phyloP scores from a whole-genome alignment of 2,113 vertebrate genomes.

The Ochotona curzoniae region DNA sequence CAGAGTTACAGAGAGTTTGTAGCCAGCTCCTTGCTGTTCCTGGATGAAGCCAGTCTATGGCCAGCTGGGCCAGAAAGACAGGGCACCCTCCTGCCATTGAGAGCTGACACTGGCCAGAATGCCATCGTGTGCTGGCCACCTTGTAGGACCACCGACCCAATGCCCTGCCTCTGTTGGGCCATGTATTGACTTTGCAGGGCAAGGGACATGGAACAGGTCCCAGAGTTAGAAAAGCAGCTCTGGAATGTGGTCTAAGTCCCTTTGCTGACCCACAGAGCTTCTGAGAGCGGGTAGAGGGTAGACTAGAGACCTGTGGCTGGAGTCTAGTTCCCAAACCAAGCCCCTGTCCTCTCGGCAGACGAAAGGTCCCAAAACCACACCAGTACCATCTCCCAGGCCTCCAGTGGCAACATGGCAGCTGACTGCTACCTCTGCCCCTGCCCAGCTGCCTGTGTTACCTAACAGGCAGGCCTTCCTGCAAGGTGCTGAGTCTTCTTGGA shows the following conservation, averaged over 20 bases:
- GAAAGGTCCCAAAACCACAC: background rate
- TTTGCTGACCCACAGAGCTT: background rate
- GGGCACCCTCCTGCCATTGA: background rate
- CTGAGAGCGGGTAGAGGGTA: background rate
- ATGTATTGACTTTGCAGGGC: background rate
- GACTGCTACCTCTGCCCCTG: background rate
- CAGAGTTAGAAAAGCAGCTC: background rate
- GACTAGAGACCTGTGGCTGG: too few species aligned
- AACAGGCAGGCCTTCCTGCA: background rate
- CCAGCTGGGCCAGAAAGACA: background rate
- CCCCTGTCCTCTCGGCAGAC: background rate
- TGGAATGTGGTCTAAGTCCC: background rate
- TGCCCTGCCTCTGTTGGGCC: background rate
- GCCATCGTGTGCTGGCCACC: too few species aligned
- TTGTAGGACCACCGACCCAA: rapidly evolving
- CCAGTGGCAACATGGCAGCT: rapidly evolving
- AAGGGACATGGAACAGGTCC: background rate
- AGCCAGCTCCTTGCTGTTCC: background rate
- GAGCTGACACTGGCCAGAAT: too few species aligned
- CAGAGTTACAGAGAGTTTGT: background rate
- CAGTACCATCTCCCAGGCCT: background rate
- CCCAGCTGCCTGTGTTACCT: background rate
- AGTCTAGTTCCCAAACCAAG: background rate
- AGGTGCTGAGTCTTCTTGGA: background rate
- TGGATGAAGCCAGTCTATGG: background rate